These are phyloP conservation scores for Anthophora plumipes DNA, from an alignment of 2,888 invertebrate genomes.

Conservation along the genomic window DNA sequence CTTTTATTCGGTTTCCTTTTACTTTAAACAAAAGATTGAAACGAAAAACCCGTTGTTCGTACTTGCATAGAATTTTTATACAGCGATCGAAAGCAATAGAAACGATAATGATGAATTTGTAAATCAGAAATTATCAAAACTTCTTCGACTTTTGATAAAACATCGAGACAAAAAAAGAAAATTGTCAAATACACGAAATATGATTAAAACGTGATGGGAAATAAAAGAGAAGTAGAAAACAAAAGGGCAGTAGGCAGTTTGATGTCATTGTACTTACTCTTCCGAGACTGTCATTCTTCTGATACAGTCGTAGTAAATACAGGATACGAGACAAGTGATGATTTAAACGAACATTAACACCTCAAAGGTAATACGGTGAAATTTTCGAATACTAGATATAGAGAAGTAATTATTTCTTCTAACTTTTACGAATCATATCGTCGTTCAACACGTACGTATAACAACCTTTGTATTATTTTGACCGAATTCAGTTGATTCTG, in stretches of 20 bases:
- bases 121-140: background rate
- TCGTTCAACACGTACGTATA: background rate
- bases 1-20: background rate
- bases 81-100: too few species aligned
- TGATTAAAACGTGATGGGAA: background rate
- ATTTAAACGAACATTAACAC: background rate
- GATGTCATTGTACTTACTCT: slow-evolving; percentile 71
- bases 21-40: background rate
- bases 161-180: background rate
- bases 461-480: background rate
- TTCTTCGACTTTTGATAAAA: background rate
- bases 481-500: background rate
- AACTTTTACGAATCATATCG: background rate
- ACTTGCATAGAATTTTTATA: background rate
- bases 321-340: background rate
- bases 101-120: too few species aligned
- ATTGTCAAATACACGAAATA: background rate
- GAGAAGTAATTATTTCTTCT: too few species aligned
- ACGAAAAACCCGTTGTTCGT: background rate
- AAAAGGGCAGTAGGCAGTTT: slow-evolving; percentile 1
- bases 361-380: background rate
- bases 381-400: background rate
- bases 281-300: slow-evolving; percentile 75
- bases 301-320: slow-evolving; percentile 20
- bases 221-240: background rate